Conservation (phyloP, 2,888 invertebrate species). For the Imbricaverruca yamaguchii region DNA sequence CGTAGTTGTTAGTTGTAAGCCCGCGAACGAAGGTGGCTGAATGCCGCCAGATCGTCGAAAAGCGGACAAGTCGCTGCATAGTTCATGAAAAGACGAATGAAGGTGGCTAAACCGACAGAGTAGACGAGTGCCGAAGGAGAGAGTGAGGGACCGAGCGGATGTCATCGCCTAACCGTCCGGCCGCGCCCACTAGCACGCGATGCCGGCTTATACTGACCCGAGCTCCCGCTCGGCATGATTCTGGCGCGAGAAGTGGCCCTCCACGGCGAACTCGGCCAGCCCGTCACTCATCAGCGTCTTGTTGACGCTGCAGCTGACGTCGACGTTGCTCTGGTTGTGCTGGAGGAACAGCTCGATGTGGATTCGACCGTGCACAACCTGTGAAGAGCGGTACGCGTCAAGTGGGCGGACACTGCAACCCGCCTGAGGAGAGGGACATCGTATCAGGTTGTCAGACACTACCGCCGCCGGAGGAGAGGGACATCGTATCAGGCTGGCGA, state of each 20-base stretch:
- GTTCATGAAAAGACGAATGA: no score
- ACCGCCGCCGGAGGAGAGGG: constrained; percentile 40
- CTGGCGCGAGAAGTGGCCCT: constrained; percentile 64
- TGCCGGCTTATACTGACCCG: not conserved
- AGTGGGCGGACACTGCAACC: no score
- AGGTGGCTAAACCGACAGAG: no score
- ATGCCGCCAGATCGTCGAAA: no score
- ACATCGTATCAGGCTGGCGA: constrained; percentile 38
- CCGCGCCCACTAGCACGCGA: no score
- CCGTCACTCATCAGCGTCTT: constrained; percentile 54
- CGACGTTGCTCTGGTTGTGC: constrained; percentile 28
- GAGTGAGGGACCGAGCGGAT: no score
- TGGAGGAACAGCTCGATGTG: constrained; percentile 53
- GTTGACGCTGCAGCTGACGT: constrained; percentile 51
- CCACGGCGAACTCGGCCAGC: constrained; percentile 60
- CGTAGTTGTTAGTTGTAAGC: no score
- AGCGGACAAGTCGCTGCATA: no score
- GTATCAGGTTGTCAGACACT: no score
- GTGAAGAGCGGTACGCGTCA: not conserved
- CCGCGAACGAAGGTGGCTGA: no score
- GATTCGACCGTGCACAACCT: constrained; percentile 63
- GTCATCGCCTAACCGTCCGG: no score
- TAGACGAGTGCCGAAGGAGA: no score
- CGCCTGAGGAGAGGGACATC: not conserved
- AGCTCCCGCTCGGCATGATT: not conserved